phyloP scores from a whole-genome alignment of 2,113 vertebrate species.

The Odontesthes bonariensis region DNA sequence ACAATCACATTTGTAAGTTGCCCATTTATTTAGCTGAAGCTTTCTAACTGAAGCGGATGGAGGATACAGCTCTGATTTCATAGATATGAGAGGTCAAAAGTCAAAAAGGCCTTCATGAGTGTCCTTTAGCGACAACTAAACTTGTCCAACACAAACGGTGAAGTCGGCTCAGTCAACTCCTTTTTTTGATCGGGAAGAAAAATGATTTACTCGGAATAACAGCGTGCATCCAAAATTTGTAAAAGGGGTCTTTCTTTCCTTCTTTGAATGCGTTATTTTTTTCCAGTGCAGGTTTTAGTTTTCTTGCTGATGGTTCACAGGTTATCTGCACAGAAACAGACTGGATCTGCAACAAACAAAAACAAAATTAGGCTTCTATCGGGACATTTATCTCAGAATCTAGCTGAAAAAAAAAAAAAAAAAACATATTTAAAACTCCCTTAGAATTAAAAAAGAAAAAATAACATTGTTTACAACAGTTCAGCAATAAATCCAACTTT shows the following conservation, averaged over 20 bases:
- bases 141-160: constrained; percentile 12
- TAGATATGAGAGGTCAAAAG: constrained; percentile 58
- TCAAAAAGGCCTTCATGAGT: constrained; percentile 18
- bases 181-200: constrained; percentile 35
- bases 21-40: constrained; percentile 50
- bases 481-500: too few species aligned
- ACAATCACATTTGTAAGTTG: constrained; percentile 64
- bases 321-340: constrained; percentile 56
- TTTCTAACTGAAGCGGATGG: constrained; percentile 40
- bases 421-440: too few species aligned
- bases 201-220: constrained; percentile 15
- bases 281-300: constrained; percentile 21
- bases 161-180: neutral
- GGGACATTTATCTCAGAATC: neutral
- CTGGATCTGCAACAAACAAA: constrained; percentile 66
- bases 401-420: too few species aligned
- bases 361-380: neutral
- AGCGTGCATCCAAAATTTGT: constrained; percentile 24
- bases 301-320: constrained; percentile 31
- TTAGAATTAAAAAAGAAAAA: too few species aligned
- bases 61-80: constrained; percentile 63
- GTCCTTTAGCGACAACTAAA: constrained; percentile 10
- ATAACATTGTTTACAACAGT: too few species aligned
- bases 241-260: constrained; percentile 27
- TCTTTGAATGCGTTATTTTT: constrained; percentile 9